phyloP scores from a whole-genome alignment of 2,113 vertebrate species.

The pig (Sus scrofa) region DNA sequence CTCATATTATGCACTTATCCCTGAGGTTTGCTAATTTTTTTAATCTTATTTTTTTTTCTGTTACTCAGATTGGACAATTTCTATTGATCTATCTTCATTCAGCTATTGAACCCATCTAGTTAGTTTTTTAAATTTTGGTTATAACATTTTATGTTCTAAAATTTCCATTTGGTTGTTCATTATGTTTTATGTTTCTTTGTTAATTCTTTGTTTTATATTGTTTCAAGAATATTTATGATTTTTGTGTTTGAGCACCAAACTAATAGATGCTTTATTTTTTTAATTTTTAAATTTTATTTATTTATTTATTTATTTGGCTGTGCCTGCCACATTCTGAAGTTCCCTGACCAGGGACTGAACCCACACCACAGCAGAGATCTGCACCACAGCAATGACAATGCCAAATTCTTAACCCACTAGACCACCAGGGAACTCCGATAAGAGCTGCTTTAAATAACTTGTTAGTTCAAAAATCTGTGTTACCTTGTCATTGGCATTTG shows the following conservation, averaged over 20 bases:
- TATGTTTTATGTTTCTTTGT: background rate
- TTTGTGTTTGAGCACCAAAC: background rate
- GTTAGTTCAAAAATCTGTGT: background rate
- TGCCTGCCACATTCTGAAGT: too few relatives aligned
- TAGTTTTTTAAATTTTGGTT: background rate
- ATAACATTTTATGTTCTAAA: background rate
- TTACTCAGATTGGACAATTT: background rate
- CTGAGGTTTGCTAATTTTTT: background rate
- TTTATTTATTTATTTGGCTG: too few relatives aligned
- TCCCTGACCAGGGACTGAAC: too few relatives aligned
- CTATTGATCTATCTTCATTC: background rate
- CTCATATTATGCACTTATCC: background rate
- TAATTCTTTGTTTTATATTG: background rate
- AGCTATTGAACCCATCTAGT: background rate
- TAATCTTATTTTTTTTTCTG: background rate
- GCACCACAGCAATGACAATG: too few relatives aligned
- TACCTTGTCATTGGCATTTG: background rate
- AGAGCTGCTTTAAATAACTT: background rate
- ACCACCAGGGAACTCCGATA: too few relatives aligned
- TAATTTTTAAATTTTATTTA: too few relatives aligned
- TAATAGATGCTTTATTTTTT: background rate
- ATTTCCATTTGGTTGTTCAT: background rate
- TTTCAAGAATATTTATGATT: background rate
- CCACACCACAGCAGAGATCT: too few relatives aligned
- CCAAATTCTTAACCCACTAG: too few relatives aligned